phyloP scores from a whole-genome alignment of 2,888 invertebrate genomes.

The Idaea biselata region DNA sequence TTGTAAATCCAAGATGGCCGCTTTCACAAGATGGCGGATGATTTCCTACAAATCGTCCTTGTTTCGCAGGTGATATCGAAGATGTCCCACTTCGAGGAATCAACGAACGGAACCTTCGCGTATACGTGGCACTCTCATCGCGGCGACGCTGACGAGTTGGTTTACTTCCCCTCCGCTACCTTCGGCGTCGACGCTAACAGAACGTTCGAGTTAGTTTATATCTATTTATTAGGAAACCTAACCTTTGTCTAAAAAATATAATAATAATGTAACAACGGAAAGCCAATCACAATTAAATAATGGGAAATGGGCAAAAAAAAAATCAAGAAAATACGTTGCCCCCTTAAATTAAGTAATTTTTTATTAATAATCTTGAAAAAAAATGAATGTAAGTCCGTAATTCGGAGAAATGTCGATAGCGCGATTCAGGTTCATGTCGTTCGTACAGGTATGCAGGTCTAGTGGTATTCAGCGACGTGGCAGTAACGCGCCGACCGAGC shows the following conservation, averaged over 20 bases:
- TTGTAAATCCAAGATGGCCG: no score
- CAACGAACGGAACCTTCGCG: constrained; percentile 90
- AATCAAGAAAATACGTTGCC: no score
- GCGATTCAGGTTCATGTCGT: not conserved
- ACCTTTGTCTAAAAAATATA: no score
- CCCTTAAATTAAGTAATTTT: no score
- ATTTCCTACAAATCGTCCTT: not conserved
- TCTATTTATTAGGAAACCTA: not conserved
- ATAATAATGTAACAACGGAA: no score
- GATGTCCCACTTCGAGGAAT: constrained; percentile 93
- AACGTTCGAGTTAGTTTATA: constrained; percentile 88
- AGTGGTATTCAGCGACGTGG: constrained; percentile 94
- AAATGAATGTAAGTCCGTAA: not conserved
- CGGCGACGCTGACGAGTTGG: constrained; percentile 91
- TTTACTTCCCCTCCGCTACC: constrained; percentile 93
- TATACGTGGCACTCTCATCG: constrained; percentile 92
- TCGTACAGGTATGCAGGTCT: constrained; percentile 84
- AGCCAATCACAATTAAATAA: no score
- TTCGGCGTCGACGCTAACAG: constrained; percentile 96
- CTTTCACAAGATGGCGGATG: no score
- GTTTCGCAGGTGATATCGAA: constrained; percentile 85
- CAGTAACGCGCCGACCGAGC: constrained; percentile 84
- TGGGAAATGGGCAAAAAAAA: no score
- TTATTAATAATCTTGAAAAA: no score
- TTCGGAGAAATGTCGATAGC: no score